These are phyloP conservation scores for Macrosiphum euphorbiae DNA, from an alignment of 2,888 invertebrate genomes.

Conservation along the genomic window DNA sequence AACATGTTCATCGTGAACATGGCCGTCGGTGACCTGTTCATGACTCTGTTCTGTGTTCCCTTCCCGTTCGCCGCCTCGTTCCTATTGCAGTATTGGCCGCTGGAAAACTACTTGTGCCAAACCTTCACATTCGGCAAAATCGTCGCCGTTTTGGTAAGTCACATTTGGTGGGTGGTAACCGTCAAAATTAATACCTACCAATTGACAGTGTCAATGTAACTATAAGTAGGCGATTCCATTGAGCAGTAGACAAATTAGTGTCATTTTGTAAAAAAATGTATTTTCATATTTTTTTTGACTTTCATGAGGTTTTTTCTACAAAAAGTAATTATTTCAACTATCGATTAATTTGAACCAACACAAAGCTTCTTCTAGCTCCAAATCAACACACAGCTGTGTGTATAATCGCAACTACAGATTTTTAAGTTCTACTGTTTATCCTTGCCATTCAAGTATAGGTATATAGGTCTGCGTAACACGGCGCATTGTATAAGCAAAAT, in stretches of 20 bases:
- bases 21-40: conserved; percentile 89
- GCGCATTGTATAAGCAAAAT: not conserved
- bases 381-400: not conserved
- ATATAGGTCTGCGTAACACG: not conserved
- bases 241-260: not conserved
- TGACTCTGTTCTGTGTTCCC: conserved; percentile 91
- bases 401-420: not conserved
- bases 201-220: not conserved
- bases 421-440: not conserved
- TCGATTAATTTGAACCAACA: not conserved
- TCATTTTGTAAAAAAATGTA: not conserved
- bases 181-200: too few relatives aligned
- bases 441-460: not conserved
- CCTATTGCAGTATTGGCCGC: conserved; percentile 89
- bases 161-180: not conserved
- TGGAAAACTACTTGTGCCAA: conserved; percentile 85
- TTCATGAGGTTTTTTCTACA: not conserved
- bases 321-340: not conserved
- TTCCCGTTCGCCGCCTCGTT: conserved; percentile 87
- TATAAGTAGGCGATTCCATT: not conserved
- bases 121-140: conserved; percentile 76
- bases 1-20: conserved; percentile 92
- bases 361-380: not conserved
- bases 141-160: conserved; percentile 77
- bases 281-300: not conserved